A percentile compares a stretch with the other conserved stretches of the same genome.
These are phyloP conservation scores for Fabriciana adippe DNA, from an alignment of 2,888 invertebrate species.

Conservation along the genomic window DNA sequence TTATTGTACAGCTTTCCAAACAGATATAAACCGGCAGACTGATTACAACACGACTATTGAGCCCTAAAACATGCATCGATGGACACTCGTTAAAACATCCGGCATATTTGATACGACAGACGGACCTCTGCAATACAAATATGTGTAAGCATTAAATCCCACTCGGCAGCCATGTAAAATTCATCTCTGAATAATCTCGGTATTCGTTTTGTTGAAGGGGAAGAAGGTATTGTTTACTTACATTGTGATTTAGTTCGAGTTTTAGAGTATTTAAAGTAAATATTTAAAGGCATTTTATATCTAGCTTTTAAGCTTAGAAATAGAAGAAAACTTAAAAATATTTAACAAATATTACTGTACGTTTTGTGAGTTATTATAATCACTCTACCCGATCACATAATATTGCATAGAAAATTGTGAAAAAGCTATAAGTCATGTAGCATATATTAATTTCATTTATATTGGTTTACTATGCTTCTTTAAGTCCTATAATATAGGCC, in stretches of 20 bases:
- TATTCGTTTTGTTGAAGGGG: constrained; percentile 25
- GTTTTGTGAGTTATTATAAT: too few species aligned
- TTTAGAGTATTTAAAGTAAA: too few species aligned
- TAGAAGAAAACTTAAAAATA: too few species aligned
- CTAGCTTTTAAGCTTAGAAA: too few species aligned
- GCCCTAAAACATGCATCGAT: constrained; percentile 13
- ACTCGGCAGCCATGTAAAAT: constrained; percentile 38
- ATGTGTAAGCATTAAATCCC: constrained; percentile 26
- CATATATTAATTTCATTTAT: too few species aligned
- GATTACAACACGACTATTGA: constrained; percentile 10
- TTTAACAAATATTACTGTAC: too few species aligned
- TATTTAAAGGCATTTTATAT: too few species aligned
- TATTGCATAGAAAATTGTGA: too few species aligned
- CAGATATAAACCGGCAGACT: background rate
- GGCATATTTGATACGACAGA: constrained; percentile 14
- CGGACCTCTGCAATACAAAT: constrained; percentile 21
- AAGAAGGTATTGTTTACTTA: constrained; percentile 3
- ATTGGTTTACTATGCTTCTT: too few species aligned
- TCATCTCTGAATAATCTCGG: constrained; percentile 40
- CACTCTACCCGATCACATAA: too few species aligned
- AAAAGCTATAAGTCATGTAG: too few species aligned
- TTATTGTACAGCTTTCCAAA: background rate
- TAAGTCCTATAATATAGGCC: too few species aligned
- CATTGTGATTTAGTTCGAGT: background rate
- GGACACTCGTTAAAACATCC: constrained; percentile 19